Evolutionary conservation across 2,888 invertebrate species (phyloP), one percentile per base, ranked within the genome.

Genomic region (Torymus auratus): DNA sequence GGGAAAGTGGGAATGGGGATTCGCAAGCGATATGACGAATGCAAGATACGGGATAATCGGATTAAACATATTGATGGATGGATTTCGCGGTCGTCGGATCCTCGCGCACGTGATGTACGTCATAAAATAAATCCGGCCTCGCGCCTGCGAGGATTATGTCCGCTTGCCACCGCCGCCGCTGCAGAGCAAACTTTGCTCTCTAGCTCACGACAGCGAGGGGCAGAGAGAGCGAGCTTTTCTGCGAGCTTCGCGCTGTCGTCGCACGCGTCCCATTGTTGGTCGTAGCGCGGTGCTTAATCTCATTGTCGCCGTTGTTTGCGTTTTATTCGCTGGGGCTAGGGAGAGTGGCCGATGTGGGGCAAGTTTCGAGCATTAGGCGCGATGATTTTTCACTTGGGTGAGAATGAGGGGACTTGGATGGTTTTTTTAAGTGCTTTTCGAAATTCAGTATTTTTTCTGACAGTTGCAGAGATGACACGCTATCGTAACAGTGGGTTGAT

Each of bases 31-130:
- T 74, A 72, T 87, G 86, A 88, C 85, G 87, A 86, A 88, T 83
- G 85, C 86, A 84, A 84, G 85, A 84, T 87, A 85, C 83, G 83
- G 56, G 75, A 85, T 88, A 88, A 88, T 88, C 88, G 86, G 88
- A 88, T 88, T 86, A 88, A 87, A 86, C 87, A 85, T 87, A 88
- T 88, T 87, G 88, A 88, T 88, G 86, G 87, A 88, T 88, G 86
- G 86, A 86, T 86, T 83, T 83, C 75, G 83, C 82, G 83, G 85
- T 78, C 83, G 87, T 84, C 78, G 85, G 86, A 86, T 85, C 85
- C 87, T 84, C 0, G 28, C 28, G 17, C 62, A 17, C 78, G 84
- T 85, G 86, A 86, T 86, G 86, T 84, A 85, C 85, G 84, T 83
- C 86, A 85, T 87, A 85, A 87, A 88, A 88, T 88, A 88, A 88